phyloP scores from a whole-genome alignment of 2,888 invertebrate species.

The Nomada goodeniana region DNA sequence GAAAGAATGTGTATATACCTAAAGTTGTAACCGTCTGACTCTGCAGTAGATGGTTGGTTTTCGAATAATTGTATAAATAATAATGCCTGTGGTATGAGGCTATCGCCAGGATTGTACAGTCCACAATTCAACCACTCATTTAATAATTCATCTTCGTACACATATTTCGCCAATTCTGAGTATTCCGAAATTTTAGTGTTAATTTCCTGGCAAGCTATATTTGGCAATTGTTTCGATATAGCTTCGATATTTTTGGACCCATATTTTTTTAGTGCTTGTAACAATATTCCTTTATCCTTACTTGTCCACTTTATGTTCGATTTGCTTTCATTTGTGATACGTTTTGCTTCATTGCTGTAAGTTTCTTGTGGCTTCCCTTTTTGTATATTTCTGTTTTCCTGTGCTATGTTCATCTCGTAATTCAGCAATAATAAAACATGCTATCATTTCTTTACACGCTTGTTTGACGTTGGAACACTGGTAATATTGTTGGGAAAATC shows the following conservation, averaged over 20 bases:
- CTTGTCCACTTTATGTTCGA: constrained; percentile 36
- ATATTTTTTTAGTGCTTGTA: constrained; percentile 74
- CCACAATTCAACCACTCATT: constrained; percentile 73
- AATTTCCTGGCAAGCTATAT: constrained; percentile 69
- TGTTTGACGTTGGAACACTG: too few relatives aligned
- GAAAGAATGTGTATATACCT: constrained; percentile 48
- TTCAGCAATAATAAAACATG: too few relatives aligned
- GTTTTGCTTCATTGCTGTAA: not conserved
- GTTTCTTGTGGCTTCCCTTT: not conserved
- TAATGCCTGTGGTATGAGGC: constrained; percentile 75
- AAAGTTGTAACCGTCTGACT: constrained; percentile 48
- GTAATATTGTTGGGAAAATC: too few relatives aligned
- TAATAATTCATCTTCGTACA: constrained; percentile 59
- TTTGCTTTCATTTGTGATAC: not conserved
- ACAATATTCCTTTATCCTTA: constrained; percentile 71
- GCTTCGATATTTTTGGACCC: constrained; percentile 73
- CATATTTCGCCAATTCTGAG: constrained; percentile 60
- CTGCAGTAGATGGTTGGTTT: constrained; percentile 68
- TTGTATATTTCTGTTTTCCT: too few relatives aligned
- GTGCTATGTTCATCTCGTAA: not conserved
- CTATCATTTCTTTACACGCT: too few relatives aligned
- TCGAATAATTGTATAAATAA: constrained; percentile 78
- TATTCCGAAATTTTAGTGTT: constrained; percentile 74
- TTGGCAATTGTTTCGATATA: constrained; percentile 70
- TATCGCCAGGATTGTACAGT: constrained; percentile 67